Evolutionary conservation across 2,113 vertebrate genomes (phyloP).

Genomic region (Crotalus horridus): DNA sequence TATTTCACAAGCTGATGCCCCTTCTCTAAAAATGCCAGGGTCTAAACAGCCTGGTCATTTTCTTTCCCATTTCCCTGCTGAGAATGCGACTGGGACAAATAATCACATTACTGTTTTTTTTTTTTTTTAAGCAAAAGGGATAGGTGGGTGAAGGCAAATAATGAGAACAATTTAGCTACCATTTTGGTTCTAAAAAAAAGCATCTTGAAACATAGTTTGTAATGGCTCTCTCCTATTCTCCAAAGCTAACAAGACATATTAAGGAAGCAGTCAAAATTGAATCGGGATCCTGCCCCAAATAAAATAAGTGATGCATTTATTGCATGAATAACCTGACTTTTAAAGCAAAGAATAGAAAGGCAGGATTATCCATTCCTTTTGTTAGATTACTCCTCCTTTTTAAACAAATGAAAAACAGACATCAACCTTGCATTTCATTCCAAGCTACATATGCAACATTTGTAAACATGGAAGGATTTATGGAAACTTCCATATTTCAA

Average conservation of each 20-base stretch:
- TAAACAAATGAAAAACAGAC: neutral
- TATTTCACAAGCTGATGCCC: slow-evolving; percentile 13
- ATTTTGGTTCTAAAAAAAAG: slow-evolving; percentile 9
- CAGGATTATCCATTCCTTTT: neutral
- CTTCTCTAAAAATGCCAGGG: slow-evolving; percentile 1
- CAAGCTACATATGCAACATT: neutral
- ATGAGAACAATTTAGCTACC: fast-evolving
- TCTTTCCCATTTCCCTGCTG: slow-evolving; percentile 37
- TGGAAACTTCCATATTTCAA: neutral
- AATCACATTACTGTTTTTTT: slow-evolving; percentile 35
- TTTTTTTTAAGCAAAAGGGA: slow-evolving; percentile 30
- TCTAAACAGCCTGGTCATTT: slow-evolving; percentile 18
- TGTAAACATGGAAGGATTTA: neutral
- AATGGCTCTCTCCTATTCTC: neutral
- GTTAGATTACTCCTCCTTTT: neutral
- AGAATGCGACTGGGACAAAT: slow-evolving; percentile 21
- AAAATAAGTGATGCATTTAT: neutral
- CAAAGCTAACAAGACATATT: slow-evolving; percentile 10
- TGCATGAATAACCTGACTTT: neutral
- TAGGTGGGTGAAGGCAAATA: neutral
- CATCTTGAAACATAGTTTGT: neutral
- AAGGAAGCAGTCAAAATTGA: neutral
- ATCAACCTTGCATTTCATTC: neutral
- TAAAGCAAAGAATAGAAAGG: neutral
- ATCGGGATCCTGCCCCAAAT: neutral